Base-by-base conservation (phyloP, 2,113 vertebrate species). In the Oreocharis arfaki region DNA sequence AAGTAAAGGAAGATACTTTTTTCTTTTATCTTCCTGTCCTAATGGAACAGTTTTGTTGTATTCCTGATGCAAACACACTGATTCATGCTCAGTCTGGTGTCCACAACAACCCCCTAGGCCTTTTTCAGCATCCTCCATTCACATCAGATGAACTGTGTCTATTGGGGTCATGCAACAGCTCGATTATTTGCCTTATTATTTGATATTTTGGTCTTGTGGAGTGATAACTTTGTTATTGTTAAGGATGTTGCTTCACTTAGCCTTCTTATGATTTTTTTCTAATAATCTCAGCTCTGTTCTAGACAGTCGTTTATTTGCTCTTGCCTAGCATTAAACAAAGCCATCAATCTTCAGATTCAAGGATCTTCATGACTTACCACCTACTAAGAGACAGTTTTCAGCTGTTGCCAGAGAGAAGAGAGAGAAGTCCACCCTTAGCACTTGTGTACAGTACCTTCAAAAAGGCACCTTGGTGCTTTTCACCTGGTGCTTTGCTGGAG, bases 381-480 rank as follows among this genome's bases (percentile, higher is more conserved):
- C 14, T 33, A 21, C 9, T 32, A 61, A 47, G 30, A 75, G 23
- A 26, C 11, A 41, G 5, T 44, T 4, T 33, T 35, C 35, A 61
- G 59, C 37, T 39, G 17, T 37, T 50, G 37, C 18, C 56, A 63
- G 22, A n/a, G n/a, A n/a, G n/a, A n/a, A n/a, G n/a, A n/a, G n/a
- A 28, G 7, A 84, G 42, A 70, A 84, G 4, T 39, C 20, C 27
- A 60, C 27, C 27, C 37, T 55, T 24, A 55, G 7, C 7, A 41
- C 21, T 37, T 59, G 20, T 0, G 0, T 35, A 7, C 8, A 18
- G 8, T 11, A 14, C 6, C 65, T 94, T 37, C 49, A 60, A 35
- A 57, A 59, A 56, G 9, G 10, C 5, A 56, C 7, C 2, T 56
- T 13, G 17, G 13, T 16, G 7, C 7, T 82, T 68, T 87, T 75